Evolutionary conservation across 2,797 vertebrate species (phyloP).

Genomic region (Cyclura pinguis): DNA sequence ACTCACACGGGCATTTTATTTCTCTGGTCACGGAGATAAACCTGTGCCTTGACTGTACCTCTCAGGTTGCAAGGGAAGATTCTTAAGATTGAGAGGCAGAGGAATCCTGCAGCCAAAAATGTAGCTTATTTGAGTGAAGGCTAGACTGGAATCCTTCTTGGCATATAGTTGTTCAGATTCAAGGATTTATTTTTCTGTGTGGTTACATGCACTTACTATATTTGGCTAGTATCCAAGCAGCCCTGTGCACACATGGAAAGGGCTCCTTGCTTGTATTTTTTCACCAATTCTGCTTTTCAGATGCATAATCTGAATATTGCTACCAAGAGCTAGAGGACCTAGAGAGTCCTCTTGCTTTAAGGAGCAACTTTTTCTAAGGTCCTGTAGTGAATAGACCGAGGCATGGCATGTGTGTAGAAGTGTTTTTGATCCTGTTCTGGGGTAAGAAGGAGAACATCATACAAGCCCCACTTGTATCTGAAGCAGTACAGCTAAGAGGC

Average conservation of each 20-base stretch:
- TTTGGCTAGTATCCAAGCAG: neutral
- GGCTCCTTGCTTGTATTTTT: neutral
- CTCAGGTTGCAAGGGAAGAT: neutral
- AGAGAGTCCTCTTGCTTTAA: too few species aligned
- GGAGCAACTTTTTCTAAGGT: neutral
- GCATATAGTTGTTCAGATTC: neutral
- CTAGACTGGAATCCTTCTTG: neutral
- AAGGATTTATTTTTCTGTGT: neutral
- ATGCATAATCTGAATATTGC: neutral
- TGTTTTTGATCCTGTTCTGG: neutral
- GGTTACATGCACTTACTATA: neutral
- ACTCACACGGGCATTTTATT: neutral
- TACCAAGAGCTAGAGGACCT: too few species aligned
- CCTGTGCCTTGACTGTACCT: neutral
- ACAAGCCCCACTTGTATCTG: neutral
- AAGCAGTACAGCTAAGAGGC: neutral
- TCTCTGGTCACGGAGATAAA: neutral
- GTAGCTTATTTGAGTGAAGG: neutral
- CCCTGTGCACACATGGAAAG: neutral
- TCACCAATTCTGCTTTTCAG: neutral
- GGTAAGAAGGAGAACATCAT: neutral
- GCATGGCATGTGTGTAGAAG: neutral
- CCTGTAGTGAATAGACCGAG: neutral
- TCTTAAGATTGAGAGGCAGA: neutral
- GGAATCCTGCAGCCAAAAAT: neutral